These are phyloP conservation scores for Numenius arquata DNA, from an alignment of 2,113 vertebrate genomes.

Conservation along the genomic window DNA sequence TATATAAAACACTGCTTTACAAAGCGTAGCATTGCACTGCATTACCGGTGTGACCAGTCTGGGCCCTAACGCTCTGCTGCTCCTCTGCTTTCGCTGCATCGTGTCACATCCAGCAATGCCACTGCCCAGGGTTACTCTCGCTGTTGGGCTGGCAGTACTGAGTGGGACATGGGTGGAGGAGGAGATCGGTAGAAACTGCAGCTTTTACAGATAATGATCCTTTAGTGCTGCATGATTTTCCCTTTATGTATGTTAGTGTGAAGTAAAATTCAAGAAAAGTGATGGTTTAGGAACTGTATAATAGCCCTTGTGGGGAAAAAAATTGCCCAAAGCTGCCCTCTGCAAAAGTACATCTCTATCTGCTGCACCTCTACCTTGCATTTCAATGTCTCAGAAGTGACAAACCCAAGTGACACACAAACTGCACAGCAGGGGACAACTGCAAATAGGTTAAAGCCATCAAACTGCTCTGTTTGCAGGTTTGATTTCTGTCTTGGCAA, in stretches of 20 bases:
- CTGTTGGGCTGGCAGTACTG: background rate
- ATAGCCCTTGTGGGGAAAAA: background rate
- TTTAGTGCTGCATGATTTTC: background rate
- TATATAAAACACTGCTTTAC: background rate
- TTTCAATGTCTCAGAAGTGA: background rate
- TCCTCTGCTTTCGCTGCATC: background rate
- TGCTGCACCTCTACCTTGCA: background rate
- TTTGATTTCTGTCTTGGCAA: background rate
- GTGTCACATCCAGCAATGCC: background rate
- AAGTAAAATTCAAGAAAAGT: background rate
- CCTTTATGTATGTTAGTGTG: background rate
- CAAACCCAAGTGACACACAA: background rate
- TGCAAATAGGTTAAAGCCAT: background rate
- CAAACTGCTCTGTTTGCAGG: background rate
- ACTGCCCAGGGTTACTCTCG: background rate
- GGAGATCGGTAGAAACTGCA: background rate
- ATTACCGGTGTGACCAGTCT: background rate
- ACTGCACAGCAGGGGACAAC: background rate
- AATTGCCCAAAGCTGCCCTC: background rate
- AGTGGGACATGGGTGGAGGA: background rate
- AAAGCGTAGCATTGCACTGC: accelerated
- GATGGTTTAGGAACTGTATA: background rate
- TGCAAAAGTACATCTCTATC: background rate
- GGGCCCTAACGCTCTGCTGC: background rate
- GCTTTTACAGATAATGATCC: background rate